A percentile compares a stretch with the other conserved stretches of the same genome.
Conservation (phyloP, 2,797 vertebrate species). For the Takifugu rubripes region DNA sequence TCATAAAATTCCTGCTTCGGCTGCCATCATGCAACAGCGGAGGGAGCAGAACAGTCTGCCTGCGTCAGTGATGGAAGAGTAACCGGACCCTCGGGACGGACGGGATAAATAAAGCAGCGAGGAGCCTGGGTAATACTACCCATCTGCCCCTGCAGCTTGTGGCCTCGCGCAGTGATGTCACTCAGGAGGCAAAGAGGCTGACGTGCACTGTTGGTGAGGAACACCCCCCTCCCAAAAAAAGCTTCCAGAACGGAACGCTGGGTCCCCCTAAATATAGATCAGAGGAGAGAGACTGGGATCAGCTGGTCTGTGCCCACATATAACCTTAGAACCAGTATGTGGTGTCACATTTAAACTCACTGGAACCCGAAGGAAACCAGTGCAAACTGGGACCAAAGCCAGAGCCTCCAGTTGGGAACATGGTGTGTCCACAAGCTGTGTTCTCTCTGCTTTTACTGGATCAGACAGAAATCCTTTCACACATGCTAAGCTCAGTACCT, state of each 20-base stretch:
- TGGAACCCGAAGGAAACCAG: no score
- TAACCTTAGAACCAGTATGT: slow-evolving; percentile 38
- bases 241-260: background rate
- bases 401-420: no score
- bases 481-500: no score
- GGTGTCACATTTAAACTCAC: slow-evolving; percentile 35
- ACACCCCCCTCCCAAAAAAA: no score
- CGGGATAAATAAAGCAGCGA: slow-evolving; percentile 59
- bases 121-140: slow-evolving; percentile 53
- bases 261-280: slow-evolving; percentile 37
- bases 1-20: no score
- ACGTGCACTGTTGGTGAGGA: no score
- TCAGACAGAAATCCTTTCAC: no score
- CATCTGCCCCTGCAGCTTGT: slow-evolving; percentile 43
- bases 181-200: slow-evolving; percentile 24
- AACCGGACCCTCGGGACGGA: slow-evolving; percentile 37
- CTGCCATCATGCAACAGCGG: no score
- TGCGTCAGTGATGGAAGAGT: slow-evolving; percentile 42
- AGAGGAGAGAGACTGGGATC: slow-evolving; percentile 11
- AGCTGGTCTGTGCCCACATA: slow-evolving; percentile 39
- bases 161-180: slow-evolving; percentile 60
- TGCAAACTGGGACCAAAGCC: no score
- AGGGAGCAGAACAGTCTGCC: slow-evolving; percentile 1
- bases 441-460: no score
- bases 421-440: no score